Evolutionary conservation across 2,888 invertebrate species (phyloP).

Genomic region (Perdita meconis): DNA sequence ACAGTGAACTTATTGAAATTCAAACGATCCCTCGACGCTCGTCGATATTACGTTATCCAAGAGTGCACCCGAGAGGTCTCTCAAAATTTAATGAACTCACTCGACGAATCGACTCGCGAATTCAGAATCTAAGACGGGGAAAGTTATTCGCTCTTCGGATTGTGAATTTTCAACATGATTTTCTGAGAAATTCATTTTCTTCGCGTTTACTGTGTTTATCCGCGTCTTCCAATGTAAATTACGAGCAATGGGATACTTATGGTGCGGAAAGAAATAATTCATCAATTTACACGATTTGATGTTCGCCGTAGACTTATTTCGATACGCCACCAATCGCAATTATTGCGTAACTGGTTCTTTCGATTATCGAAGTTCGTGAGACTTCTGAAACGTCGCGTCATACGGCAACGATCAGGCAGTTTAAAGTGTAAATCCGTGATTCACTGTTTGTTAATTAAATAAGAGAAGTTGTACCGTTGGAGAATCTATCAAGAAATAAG

Average conservation of each 20-base stretch:
- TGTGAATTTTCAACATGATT: background rate
- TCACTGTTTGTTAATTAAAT: too few species aligned
- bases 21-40: background rate
- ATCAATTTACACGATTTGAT: conserved; percentile 8
- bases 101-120: background rate
- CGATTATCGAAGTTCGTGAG: conserved; percentile 31
- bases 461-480: too few species aligned
- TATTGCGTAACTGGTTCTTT: background rate
- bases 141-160: background rate
- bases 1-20: background rate
- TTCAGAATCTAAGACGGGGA: background rate
- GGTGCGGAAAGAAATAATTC: too few species aligned
- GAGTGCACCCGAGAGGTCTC: background rate
- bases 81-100: conserved; percentile 19
- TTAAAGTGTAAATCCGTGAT: too few species aligned
- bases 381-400: background rate
- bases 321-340: background rate
- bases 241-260: too few species aligned
- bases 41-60: too few species aligned
- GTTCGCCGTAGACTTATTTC: background rate
- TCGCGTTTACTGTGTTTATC: background rate
- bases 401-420: too few species aligned
- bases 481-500: too few species aligned
- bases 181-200: background rate
- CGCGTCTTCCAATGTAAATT: conserved; percentile 19